Evolutionary conservation across 1,140 invertebrate species (phyloP).

Genomic region (Thaumatotibia leucotreta): DNA sequence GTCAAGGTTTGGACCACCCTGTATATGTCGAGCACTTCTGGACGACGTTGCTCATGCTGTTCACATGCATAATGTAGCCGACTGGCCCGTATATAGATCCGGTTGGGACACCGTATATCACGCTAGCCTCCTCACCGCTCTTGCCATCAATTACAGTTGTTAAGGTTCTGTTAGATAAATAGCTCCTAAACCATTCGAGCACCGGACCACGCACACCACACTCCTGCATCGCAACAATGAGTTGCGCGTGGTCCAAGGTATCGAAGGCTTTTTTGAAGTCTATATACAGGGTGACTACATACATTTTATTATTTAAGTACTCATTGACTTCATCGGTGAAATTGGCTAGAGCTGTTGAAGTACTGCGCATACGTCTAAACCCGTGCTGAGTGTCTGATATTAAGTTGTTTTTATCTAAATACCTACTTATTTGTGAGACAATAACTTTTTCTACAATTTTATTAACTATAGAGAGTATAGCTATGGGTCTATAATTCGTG

Average conservation of each 20-base stretch:
- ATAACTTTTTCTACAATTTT: constrained; percentile 9
- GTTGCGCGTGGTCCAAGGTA: background rate
- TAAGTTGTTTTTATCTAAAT: background rate
- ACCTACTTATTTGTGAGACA: background rate
- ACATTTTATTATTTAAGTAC: background rate
- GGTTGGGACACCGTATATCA: background rate
- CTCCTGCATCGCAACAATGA: background rate
- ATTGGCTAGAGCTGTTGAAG: background rate
- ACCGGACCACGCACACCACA: background rate
- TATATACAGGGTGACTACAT: background rate
- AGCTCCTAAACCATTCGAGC: background rate
- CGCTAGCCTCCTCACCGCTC: background rate
- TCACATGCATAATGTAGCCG: too few relatives aligned
- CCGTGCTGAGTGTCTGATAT: background rate
- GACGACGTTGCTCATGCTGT: too few relatives aligned
- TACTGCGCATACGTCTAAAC: background rate
- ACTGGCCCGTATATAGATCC: too few relatives aligned
- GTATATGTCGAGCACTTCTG: too few relatives aligned
- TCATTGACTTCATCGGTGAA: constrained; percentile 1
- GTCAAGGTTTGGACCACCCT: too few relatives aligned
- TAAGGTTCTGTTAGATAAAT: background rate
- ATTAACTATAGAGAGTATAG: background rate
- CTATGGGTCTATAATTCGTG: background rate
- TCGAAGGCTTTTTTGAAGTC: background rate
- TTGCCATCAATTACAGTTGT: background rate